Percentiles rank a stretch among this genome's conserved stretches.
Conservation (phyloP, 2,113 vertebrate species). For the Lepidothrix coronata region DNA sequence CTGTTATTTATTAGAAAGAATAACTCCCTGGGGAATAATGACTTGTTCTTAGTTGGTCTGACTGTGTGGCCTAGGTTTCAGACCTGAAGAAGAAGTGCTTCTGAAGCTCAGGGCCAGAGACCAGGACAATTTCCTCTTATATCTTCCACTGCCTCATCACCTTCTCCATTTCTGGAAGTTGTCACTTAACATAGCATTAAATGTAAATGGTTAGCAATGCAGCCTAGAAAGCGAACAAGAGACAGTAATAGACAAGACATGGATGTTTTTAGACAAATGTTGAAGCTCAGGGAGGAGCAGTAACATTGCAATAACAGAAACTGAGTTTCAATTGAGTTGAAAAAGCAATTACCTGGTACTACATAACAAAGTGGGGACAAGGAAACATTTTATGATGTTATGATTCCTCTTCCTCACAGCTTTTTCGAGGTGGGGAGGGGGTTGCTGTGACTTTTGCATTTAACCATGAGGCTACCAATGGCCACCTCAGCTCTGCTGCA, state of each 20-base stretch:
- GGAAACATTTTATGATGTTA: not conserved
- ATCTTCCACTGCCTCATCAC: not conserved
- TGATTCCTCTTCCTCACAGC: not conserved
- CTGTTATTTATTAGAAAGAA: not conserved
- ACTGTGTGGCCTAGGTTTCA: not conserved
- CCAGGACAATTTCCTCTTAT: not conserved
- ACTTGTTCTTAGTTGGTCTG: not conserved
- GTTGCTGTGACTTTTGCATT: not conserved
- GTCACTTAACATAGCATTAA: constrained; percentile 13
- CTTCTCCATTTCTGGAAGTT: not conserved
- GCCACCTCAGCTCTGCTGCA: not conserved
- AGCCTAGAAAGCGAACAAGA: not conserved
- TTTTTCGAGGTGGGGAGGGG: not conserved
- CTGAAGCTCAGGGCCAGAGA: not conserved
- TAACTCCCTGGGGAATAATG: not conserved
- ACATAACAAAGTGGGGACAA: constrained; percentile 27
- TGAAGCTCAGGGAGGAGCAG: not conserved
- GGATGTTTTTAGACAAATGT: constrained; percentile 19
- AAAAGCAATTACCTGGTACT: constrained; percentile 40
- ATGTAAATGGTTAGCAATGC: not conserved
- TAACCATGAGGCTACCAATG: not conserved
- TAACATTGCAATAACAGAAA: not conserved
- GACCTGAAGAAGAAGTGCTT: not conserved
- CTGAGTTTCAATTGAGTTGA: constrained; percentile 40
- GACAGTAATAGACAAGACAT: not conserved